phyloP scores from a whole-genome alignment of 2,797 vertebrate genomes.

The Tokudaia tokunoshimensis region DNA sequence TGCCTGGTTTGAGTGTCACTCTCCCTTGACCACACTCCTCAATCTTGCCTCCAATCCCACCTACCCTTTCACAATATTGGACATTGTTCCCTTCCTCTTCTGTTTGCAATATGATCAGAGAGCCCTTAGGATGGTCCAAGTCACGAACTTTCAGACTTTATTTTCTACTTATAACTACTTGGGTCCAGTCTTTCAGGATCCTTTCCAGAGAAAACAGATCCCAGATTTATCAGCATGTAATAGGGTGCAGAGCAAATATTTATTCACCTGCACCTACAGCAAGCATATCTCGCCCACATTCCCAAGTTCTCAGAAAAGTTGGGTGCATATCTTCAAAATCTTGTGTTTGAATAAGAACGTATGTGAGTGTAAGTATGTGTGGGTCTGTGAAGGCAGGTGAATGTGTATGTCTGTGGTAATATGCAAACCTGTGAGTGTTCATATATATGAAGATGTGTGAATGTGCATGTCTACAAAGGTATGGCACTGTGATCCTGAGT shows the following conservation, averaged over 20 bases:
- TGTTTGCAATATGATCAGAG: neutral
- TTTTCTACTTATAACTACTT: neutral
- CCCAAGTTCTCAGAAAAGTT: neutral
- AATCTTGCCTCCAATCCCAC: neutral
- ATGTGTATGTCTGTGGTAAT: too few species aligned
- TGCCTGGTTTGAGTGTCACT: neutral
- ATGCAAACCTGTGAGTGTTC: neutral
- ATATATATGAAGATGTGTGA: neutral
- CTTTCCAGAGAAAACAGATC: neutral
- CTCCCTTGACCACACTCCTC: too few species aligned
- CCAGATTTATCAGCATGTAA: neutral
- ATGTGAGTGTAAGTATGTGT: neutral
- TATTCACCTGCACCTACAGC: neutral
- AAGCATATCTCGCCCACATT: neutral
- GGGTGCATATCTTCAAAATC: neutral
- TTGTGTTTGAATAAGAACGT: neutral
- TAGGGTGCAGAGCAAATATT: neutral
- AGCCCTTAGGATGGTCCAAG: too few species aligned
- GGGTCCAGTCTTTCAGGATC: neutral
- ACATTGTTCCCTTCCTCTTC: neutral
- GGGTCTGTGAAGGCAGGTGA: neutral
- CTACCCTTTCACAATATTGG: neutral
- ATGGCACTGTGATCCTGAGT: neutral
- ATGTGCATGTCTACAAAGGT: neutral
- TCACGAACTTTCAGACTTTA: fast-evolving